A percentile compares a stretch with the other conserved stretches of the same genome.
Conservation (phyloP, 2,797 vertebrate genomes). For the Scyliorhinus canicula region DNA sequence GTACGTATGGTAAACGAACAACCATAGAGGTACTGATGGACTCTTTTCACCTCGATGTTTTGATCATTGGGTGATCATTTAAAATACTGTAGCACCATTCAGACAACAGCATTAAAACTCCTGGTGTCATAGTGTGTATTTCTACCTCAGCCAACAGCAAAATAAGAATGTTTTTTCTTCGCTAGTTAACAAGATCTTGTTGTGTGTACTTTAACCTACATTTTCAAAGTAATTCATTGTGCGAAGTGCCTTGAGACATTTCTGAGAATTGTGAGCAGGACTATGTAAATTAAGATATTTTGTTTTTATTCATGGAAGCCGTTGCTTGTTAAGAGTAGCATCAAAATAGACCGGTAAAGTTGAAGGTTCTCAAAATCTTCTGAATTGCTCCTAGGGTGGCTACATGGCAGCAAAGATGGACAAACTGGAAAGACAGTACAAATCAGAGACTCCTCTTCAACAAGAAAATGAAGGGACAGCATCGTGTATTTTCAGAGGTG, state of each 20-base stretch:
- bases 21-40: too few relatives aligned
- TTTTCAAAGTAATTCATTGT: not conserved
- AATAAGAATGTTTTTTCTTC: not conserved
- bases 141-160: not conserved
- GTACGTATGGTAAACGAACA: too few relatives aligned
- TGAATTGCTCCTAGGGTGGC: constrained; percentile 68
- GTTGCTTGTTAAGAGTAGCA: not conserved
- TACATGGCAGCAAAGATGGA: constrained; percentile 95
- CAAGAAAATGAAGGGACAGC: constrained; percentile 69
- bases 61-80: not conserved
- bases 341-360: not conserved
- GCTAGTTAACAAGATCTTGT: not conserved
- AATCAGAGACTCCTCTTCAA: constrained; percentile 72
- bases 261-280: not conserved
- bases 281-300: constrained; percentile 2
- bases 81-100: not conserved
- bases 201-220: not conserved
- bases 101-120: not conserved
- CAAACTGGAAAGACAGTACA: constrained; percentile 91
- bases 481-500: constrained; percentile 81
- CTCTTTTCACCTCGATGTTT: too few relatives aligned
- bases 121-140: not conserved
- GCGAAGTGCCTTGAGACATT: not conserved
- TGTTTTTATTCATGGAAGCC: not conserved
- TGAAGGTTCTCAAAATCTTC: constrained; percentile 26